phyloP scores from a whole-genome alignment of 2,113 vertebrate genomes.

The chimpanzee (Pan troglodytes) region DNA sequence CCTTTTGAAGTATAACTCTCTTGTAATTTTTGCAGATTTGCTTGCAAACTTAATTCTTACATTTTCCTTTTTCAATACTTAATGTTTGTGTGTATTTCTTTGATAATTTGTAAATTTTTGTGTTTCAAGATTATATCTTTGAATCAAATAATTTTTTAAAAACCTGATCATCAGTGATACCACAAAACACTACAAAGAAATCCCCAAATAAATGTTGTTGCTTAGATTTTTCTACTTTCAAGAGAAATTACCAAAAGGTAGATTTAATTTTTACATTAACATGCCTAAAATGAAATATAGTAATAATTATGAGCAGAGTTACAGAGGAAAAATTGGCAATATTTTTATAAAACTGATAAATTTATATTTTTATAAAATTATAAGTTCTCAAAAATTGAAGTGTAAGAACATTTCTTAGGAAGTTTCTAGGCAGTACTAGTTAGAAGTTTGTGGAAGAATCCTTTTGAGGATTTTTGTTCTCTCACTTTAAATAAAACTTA shows the following conservation, averaged over 20 bases:
- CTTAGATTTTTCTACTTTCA: slow-evolving; percentile 21
- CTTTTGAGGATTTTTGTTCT: neutral
- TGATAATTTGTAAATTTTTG: neutral
- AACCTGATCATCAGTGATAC: neutral
- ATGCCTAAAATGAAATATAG: neutral
- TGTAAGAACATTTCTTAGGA: neutral
- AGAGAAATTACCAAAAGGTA: slow-evolving; percentile 29
- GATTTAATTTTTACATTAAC: slow-evolving; percentile 23
- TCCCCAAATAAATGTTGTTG: neutral
- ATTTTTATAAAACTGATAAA: slow-evolving; percentile 9
- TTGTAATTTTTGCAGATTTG: neutral
- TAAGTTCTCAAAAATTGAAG: slow-evolving; percentile 5
- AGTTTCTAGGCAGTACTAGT: neutral
- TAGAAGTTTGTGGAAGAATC: slow-evolving; percentile 32
- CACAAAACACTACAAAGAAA: neutral
- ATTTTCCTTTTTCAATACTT: neutral
- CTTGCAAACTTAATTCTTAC: neutral
- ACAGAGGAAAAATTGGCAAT: neutral
- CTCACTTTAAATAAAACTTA: neutral
- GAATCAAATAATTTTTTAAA: neutral
- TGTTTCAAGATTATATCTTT: slow-evolving; percentile 40
- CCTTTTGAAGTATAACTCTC: neutral
- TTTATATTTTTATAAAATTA: neutral
- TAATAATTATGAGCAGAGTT: neutral
- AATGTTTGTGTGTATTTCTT: neutral